A percentile compares a stretch with the other conserved stretches of the same genome.
Conservation (phyloP, 2,888 invertebrate genomes). For the Cephus pulcher region DNA sequence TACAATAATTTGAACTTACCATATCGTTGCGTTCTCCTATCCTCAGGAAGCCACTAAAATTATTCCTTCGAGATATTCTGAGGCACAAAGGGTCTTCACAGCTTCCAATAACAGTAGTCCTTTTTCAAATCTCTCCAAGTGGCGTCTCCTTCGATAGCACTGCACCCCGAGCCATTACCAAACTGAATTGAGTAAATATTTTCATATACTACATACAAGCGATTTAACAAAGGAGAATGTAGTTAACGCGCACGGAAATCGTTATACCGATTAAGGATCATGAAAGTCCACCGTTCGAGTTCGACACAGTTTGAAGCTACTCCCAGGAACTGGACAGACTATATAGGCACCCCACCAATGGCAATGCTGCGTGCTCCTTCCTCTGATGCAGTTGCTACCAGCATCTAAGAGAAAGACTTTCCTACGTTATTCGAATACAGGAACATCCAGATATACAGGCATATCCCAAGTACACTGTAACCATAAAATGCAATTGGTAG, state of each 20-base stretch:
- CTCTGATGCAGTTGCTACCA: constrained; percentile 13
- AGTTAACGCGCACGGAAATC: neutral
- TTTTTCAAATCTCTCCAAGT: neutral
- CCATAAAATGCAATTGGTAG: neutral
- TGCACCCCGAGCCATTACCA: neutral
- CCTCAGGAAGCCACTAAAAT: neutral
- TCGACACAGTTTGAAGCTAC: constrained; percentile 52
- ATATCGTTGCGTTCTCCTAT: neutral
- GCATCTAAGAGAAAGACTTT: constrained; percentile 54
- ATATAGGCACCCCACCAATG: constrained; percentile 57
- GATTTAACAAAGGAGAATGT: neutral
- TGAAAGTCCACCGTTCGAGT: neutral
- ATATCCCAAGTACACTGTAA: neutral
- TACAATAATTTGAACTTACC: neutral
- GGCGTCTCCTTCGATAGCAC: neutral
- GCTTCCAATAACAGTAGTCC: neutral
- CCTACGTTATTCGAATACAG: constrained; percentile 7
- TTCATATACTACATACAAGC: neutral
- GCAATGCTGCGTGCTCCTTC: constrained; percentile 11
- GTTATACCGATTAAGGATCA: neutral
- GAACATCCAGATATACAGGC: neutral
- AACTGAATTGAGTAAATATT: neutral
- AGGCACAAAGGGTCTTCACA: neutral
- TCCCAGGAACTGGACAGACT: constrained; percentile 49
- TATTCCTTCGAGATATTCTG: neutral